Base-by-base conservation (phyloP, 1,140 invertebrate genomes). In the Oscheius sp. region DNA sequence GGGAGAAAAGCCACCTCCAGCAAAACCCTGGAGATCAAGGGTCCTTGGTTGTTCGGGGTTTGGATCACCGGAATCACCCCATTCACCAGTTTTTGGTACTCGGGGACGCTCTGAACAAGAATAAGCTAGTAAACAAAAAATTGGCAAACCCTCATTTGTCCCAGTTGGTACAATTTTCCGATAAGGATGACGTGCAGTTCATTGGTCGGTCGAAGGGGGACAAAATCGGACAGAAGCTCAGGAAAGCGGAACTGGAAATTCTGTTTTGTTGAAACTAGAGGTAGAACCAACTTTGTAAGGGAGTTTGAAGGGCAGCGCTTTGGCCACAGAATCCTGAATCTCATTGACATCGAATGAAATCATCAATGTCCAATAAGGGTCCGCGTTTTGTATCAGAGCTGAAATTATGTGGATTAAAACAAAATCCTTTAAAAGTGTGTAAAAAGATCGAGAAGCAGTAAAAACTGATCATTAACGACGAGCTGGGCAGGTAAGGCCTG, bases 281-380 rank as follows among this genome's bases (percentile, higher is more conserved):
- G 34, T 23, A 31, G 20, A 59, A 10, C 31, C 7, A 13, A 55
- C 49, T 23, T 26, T 55, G 23, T 15, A 7, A 13, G 49, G 49
- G 7, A 55, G 15, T 23, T 23, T 55, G 49, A 55, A 55, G 38
- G 38, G 7, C 38, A 10, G 38, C 15, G 28, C 15, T 4, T 7
- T 55, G 15, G 15, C 23, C 7, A 55, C 49, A 13, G 49, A 15
- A 7, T 4, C 28, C 4, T 15, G 7, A 7, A 55, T 26, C 23
- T 55, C 49, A 4, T 7, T 26, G 15, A 55, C 49, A 55, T 55
- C 20, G 61, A 63, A 55, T 2, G 23, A 35, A 66, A 46, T 59
- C 46, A 68, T 46, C 66, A 55, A 32, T 28, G 66, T 32, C 66
- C 45, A 63, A 18, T 7, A 68, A 26, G 55, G 66, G 28, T 67